Evolutionary conservation across 2,888 invertebrate species (phyloP), one percentile per base, ranked within the genome.

Genomic region (Perithous albicinctus): DNA sequence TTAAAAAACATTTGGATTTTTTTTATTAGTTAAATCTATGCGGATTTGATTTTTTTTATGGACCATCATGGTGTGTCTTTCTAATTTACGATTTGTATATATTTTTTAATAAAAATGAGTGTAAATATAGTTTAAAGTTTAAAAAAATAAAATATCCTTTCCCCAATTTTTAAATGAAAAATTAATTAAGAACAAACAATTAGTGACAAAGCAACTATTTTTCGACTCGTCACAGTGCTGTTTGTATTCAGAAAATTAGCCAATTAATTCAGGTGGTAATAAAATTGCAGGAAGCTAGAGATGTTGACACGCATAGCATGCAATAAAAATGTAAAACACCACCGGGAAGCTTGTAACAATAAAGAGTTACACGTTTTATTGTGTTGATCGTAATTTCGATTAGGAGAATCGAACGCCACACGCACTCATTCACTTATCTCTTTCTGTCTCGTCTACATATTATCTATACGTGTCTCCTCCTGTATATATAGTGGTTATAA

Each of bases 361-460:
- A 41, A 35, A 32, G 12, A 10, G 38, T 46, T 32, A 48, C 72
- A 56, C 6, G 23, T 43, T n/a, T n/a, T 38, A 23, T 43, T 56
- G 41, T 23, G 46, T 59, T 29, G 72, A 78, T 72, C 56, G 56
- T 72, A 72, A 29, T 46, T 78, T 66, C n/a, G 56, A 78, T 46
- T 59, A 23, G 78, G 66, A 35, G 66, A 78, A 66, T 64, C 46
- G 67, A 66, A 59, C 35, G 48, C 77, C 48, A 69, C 77, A 41
- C 69, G 54, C 64, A 46, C 46, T 46, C 61, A 32, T 10, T 35
- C 46, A 20, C 48, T 51, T 23, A 46, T 38, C 12, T 73, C 35
- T 73, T n/a, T n/a, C 35, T 51, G 12, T 48, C 23, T 32, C 23
- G 41, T 63, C 61, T 48, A 35, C 15, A 46, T 66, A 26, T 29